These are phyloP conservation scores for Scaptomyza polygonia DNA, from an alignment of 2,888 invertebrate species.

Conservation along the genomic window DNA sequence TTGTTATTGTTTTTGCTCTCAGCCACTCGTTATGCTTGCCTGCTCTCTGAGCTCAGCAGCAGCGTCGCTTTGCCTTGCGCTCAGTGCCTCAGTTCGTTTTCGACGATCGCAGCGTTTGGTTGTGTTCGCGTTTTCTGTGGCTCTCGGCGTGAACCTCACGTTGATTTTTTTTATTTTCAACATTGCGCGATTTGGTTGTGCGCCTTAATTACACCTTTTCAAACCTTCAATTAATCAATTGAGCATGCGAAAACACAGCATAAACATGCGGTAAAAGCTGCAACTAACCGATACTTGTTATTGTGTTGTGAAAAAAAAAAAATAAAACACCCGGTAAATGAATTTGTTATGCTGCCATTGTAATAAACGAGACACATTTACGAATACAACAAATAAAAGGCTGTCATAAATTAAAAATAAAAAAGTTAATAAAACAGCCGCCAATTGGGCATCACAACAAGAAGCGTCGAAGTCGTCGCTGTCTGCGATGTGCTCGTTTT, in stretches of 20 bases:
- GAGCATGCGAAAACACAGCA: conserved; percentile 21
- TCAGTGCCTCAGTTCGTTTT: conserved; percentile 71
- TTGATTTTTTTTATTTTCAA: conserved; percentile 8
- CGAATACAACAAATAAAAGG: conserved; percentile 43
- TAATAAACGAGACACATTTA: conserved; percentile 29
- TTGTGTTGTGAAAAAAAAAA: conserved; percentile 2
- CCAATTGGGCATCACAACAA: conserved; percentile 63
- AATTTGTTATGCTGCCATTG: conserved; percentile 31
- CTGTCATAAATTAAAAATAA: conserved; percentile 61
- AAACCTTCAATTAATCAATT: conserved; percentile 75
- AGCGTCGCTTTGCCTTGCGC: conserved; percentile 8
- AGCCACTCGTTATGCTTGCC: conserved; percentile 6
- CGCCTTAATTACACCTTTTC: conserved; percentile 64
- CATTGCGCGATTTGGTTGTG: conserved; percentile 55
- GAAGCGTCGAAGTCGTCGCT: conserved; percentile 38
- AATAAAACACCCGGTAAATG: conserved; percentile 24
- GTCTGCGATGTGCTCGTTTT: conserved; percentile 23
- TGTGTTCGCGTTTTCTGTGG: conserved; percentile 45
- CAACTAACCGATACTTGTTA: conserved; percentile 9
- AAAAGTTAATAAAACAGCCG: conserved; percentile 63
- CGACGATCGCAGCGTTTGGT: conserved; percentile 77
- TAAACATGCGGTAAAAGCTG: conserved; percentile 34
- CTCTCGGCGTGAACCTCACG: conserved; percentile 3
- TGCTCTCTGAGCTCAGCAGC: conserved; percentile 13
- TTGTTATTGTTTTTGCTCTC: conserved; percentile 24